Evolutionary conservation across 1,140 invertebrate species (phyloP).

Genomic region (Episyrphus balteatus): DNA sequence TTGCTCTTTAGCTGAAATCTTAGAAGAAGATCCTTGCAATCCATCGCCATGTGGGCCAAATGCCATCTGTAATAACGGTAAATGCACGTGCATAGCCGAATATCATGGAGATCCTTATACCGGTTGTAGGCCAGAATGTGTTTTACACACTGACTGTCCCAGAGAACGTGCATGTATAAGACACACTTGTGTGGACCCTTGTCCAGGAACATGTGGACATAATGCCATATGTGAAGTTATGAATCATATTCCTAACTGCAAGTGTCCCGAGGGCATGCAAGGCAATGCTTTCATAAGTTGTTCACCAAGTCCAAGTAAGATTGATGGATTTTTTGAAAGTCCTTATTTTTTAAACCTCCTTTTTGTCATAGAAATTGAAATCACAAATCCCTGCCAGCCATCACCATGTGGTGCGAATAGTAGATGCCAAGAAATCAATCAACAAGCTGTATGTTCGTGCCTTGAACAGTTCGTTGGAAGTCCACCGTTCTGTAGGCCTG

Average conservation of each 20-base stretch:
- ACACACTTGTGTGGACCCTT: conserved; percentile 64
- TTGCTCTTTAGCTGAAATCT: conserved; percentile 9
- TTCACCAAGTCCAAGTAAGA: conserved; percentile 53
- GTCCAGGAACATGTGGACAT: conserved; percentile 59
- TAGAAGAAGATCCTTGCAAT: conserved; percentile 47
- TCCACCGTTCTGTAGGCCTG: conserved; percentile 61
- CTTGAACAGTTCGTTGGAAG: conserved; percentile 60
- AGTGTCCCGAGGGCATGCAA: conserved; percentile 52
- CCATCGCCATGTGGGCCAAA: conserved; percentile 65
- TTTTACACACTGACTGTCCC: conserved; percentile 70
- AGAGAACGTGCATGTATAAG: conserved; percentile 59
- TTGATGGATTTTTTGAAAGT: conserved; percentile 39
- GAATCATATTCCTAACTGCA: conserved; percentile 67
- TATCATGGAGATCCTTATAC: conserved; percentile 55
- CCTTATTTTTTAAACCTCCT: conserved; percentile 18
- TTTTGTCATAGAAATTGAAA: conserved; percentile 34
- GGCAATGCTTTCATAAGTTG: conserved; percentile 62
- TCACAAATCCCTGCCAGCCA: conserved; percentile 45
- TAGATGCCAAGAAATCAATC: conserved; percentile 51
- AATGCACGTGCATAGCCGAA: conserved; percentile 37
- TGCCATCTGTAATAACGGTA: conserved; percentile 20
- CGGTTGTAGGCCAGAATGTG: conserved; percentile 70
- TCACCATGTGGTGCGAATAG: conserved; percentile 60
- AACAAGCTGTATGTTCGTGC: conserved; percentile 58
- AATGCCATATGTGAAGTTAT: conserved; percentile 65